phyloP scores from a whole-genome alignment of 2,797 vertebrate genomes.

The Dendrocincla fuliginosa region DNA sequence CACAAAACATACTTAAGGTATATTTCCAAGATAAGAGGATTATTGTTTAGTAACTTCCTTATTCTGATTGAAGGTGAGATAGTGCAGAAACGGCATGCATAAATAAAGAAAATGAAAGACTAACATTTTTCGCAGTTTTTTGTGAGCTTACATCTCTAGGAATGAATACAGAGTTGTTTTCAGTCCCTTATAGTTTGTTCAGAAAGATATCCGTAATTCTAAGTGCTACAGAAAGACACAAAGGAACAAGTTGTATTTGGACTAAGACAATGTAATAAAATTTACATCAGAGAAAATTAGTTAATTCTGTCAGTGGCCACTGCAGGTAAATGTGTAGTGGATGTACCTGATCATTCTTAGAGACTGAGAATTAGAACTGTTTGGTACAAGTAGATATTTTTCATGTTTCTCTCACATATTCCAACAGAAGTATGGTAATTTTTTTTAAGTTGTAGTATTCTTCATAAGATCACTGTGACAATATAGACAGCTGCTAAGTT shows the following conservation, averaged over 20 bases:
- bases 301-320: background rate
- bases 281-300: background rate
- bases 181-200: background rate
- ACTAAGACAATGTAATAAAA: background rate
- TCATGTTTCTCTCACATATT: background rate
- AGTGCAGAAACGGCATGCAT: background rate
- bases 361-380: background rate
- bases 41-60: background rate
- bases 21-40: background rate
- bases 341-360: background rate
- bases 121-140: background rate
- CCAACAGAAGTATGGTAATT: background rate
- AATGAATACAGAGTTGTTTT: background rate
- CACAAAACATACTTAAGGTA: background rate
- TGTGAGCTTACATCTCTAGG: background rate
- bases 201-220: background rate
- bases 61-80: background rate
- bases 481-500: background rate
- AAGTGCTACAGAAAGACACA: background rate
- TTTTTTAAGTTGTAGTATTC: background rate
- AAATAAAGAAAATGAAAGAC: background rate
- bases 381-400: background rate
- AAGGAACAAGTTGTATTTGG: background rate
- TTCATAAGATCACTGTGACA: background rate
- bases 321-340: background rate